Conservation (phyloP, 2,888 invertebrate species). For the Drosophila prostipennis region DNA sequence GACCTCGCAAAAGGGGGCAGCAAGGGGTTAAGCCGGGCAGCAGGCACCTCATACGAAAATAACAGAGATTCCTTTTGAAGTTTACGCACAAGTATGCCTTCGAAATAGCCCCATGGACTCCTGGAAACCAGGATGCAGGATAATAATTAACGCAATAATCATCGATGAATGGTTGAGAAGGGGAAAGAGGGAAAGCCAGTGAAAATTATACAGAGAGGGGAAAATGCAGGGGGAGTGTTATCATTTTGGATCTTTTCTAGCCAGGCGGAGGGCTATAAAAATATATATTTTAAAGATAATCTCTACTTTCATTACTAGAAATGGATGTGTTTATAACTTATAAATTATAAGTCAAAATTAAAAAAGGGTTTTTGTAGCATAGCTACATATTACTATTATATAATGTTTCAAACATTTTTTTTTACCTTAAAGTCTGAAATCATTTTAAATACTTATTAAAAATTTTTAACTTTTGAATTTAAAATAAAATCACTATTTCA, state of each 20-base stretch:
- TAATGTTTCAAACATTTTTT: too few relatives aligned
- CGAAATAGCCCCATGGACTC: constrained; percentile 33
- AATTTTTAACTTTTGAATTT: too few relatives aligned
- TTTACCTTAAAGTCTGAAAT: too few relatives aligned
- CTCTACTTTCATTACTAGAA: neutral
- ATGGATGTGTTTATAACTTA: neutral
- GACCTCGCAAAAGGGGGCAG: constrained; percentile 23
- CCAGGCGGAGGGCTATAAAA: neutral
- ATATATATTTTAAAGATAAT: neutral
- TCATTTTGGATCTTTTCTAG: neutral
- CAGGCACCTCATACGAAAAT: constrained; percentile 67
- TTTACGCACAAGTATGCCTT: constrained; percentile 76
- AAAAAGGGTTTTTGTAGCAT: too few relatives aligned
- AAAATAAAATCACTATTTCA: too few relatives aligned
- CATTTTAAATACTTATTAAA: neutral
- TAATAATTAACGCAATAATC: constrained; percentile 82
- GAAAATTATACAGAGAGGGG: constrained; percentile 1
- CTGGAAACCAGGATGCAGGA: constrained; percentile 48
- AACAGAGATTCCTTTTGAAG: constrained; percentile 80
- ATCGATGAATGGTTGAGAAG: constrained; percentile 73
- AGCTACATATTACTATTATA: too few relatives aligned
- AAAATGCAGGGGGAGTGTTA: neutral
- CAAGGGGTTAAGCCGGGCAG: constrained; percentile 32
- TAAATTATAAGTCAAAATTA: too few relatives aligned
- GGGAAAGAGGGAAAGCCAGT: neutral